Conservation (phyloP, 2,888 invertebrate genomes). For the Agrochola circellaris region DNA sequence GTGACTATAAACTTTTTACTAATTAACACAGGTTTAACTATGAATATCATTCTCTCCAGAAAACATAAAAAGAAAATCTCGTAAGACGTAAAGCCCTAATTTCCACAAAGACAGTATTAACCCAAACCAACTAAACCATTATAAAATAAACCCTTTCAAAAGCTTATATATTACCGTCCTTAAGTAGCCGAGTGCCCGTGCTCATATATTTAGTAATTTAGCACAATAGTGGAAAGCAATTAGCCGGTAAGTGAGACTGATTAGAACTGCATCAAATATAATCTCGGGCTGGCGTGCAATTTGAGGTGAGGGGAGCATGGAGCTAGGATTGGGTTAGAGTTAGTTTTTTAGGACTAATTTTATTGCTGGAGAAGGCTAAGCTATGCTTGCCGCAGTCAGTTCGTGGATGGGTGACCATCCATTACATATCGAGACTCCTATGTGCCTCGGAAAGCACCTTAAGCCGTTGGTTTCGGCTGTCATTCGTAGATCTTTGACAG, state of each 20-base stretch:
- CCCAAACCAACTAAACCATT: constrained; percentile 1
- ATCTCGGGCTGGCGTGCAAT: constrained; percentile 82
- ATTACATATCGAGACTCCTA: too few relatives aligned
- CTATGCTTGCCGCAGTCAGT: not conserved
- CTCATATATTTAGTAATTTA: constrained; percentile 74
- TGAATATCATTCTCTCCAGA: too few relatives aligned
- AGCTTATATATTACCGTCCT: constrained; percentile 30
- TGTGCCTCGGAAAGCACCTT: too few relatives aligned
- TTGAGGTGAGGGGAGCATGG: constrained; percentile 70
- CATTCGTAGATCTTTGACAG: not conserved
- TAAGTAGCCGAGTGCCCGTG: constrained; percentile 22
- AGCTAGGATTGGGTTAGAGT: constrained; percentile 57
- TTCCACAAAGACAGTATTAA: not conserved
- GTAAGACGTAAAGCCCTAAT: not conserved
- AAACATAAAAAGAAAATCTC: not conserved
- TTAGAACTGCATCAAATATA: constrained; percentile 85
- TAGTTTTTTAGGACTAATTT: not conserved
- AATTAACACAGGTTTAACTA: too few relatives aligned
- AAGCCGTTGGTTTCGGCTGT: too few relatives aligned
- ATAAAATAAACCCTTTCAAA: constrained; percentile 25
- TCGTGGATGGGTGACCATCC: too few relatives aligned
- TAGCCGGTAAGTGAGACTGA: constrained; percentile 85
- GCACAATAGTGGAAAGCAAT: constrained; percentile 82
- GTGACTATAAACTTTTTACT: too few relatives aligned
- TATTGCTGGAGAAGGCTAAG: not conserved